These are phyloP conservation scores for Ahaetulla prasina DNA, from an alignment of 2,113 vertebrate species.

Conservation along the genomic window DNA sequence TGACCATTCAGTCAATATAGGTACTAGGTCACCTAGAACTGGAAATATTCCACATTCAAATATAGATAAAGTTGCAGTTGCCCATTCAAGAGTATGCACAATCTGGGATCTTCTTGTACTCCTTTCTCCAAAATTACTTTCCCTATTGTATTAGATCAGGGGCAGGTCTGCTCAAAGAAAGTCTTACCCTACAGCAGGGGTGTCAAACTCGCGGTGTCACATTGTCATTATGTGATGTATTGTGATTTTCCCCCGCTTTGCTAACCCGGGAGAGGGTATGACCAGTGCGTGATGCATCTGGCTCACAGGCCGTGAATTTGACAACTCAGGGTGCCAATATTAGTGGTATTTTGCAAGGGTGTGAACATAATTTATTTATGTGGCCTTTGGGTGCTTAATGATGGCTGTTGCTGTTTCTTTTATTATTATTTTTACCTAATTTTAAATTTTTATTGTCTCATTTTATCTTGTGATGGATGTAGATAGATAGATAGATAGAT, in stretches of 20 bases:
- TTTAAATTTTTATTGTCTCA: neutral
- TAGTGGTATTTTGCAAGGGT: neutral
- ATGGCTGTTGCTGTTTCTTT: neutral
- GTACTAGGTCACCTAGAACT: neutral
- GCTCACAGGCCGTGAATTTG: too few relatives aligned
- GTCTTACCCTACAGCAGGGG: neutral
- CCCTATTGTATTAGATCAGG: neutral
- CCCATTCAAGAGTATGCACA: neutral
- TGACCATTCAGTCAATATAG: neutral
- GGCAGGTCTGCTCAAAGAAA: neutral
- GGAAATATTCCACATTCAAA: neutral
- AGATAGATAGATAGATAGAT: fast-evolving
- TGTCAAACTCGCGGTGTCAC: too few relatives aligned
- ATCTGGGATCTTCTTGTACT: neutral
- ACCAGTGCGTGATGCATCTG: too few relatives aligned
- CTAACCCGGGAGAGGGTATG: too few relatives aligned
- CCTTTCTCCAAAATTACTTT: neutral
- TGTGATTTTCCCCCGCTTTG: too few relatives aligned
- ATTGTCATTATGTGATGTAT: too few relatives aligned
- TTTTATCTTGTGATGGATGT: neutral
- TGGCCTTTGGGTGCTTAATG: neutral
- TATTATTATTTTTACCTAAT: neutral
- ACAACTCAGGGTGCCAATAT: neutral
- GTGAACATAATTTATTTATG: neutral
- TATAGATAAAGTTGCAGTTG: neutral